Evolutionary conservation across 2,888 invertebrate species (phyloP).

Genomic region (Mythimna ferrago): DNA sequence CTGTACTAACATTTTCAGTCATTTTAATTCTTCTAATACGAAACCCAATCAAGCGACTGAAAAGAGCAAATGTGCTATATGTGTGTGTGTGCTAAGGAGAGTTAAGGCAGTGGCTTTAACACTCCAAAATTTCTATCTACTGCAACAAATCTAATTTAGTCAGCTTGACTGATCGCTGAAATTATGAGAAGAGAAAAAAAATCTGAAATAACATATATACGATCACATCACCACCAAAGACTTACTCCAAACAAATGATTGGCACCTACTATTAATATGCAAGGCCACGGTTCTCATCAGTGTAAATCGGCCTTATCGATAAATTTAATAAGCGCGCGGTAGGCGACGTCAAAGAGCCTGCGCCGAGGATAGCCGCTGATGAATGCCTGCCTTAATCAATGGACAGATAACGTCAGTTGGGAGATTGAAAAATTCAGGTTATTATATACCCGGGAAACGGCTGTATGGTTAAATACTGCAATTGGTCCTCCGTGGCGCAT

Average conservation of each 20-base stretch:
- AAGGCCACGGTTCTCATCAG: constrained; percentile 77
- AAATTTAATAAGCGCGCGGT: constrained; percentile 71
- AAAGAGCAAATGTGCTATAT: no score
- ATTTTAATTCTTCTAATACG: not conserved
- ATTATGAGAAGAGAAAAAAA: no score
- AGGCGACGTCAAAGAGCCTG: constrained; percentile 69
- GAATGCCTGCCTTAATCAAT: constrained; percentile 73
- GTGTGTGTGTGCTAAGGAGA: no score
- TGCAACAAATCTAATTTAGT: no score
- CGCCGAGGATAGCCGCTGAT: constrained; percentile 68
- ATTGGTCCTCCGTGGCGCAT: constrained; percentile 38
- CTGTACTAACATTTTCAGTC: not conserved
- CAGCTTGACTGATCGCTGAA: no score
- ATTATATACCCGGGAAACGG: constrained; percentile 45
- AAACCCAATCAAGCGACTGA: no score
- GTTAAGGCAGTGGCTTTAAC: no score
- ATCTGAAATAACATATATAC: not conserved
- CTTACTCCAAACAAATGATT: constrained; percentile 50
- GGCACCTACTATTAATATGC: constrained; percentile 74
- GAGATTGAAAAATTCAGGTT: constrained; percentile 66
- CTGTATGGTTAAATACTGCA: constrained; percentile 45
- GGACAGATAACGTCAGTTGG: constrained; percentile 71
- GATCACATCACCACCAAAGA: constrained; percentile 41
- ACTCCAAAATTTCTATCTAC: no score
- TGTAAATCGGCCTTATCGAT: constrained; percentile 78